phyloP scores from a whole-genome alignment of 2,888 invertebrate species.

The Diploptera punctata region DNA sequence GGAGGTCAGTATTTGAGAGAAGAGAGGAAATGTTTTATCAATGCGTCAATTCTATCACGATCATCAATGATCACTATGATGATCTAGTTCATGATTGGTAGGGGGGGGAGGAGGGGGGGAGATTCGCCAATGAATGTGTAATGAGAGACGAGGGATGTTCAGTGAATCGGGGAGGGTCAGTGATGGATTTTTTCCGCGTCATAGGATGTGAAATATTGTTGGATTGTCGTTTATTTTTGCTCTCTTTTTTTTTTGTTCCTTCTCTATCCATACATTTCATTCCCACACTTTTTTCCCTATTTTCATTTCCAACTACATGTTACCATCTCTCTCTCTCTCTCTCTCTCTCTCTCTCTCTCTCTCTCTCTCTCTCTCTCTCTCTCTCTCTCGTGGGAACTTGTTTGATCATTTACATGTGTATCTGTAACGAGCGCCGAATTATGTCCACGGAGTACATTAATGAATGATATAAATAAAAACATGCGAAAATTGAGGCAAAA shows the following conservation, averaged over 20 bases:
- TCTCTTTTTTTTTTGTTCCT: not conserved
- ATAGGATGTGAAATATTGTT: slow-evolving; percentile 34
- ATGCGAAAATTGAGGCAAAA: too few relatives aligned
- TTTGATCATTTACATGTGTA: too few relatives aligned
- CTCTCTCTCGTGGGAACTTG: not conserved
- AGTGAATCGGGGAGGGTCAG: slow-evolving; percentile 19
- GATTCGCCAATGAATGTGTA: slow-evolving; percentile 19
- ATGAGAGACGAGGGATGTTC: slow-evolving; percentile 30
- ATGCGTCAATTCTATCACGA: slow-evolving; percentile 36
- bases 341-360: not conserved
- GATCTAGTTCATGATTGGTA: not conserved
- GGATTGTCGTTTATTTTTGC: slow-evolving; percentile 20
- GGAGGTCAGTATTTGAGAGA: not conserved
- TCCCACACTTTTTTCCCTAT: slow-evolving; percentile 8
- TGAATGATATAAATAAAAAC: too few relatives aligned
- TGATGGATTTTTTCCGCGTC: slow-evolving; percentile 36
- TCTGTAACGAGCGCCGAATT: too few relatives aligned
- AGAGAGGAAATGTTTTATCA: too few relatives aligned
- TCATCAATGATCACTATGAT: slow-evolving; percentile 25
- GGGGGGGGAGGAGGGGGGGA: not conserved
- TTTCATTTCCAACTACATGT: slow-evolving; percentile 24
- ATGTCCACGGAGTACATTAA: too few relatives aligned
- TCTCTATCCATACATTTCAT: not conserved
- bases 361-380: not conserved
- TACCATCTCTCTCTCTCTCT: not conserved